Evolutionary conservation across 2,797 vertebrate genomes (phyloP).

Genomic region (Cacajao melanocephalus): DNA sequence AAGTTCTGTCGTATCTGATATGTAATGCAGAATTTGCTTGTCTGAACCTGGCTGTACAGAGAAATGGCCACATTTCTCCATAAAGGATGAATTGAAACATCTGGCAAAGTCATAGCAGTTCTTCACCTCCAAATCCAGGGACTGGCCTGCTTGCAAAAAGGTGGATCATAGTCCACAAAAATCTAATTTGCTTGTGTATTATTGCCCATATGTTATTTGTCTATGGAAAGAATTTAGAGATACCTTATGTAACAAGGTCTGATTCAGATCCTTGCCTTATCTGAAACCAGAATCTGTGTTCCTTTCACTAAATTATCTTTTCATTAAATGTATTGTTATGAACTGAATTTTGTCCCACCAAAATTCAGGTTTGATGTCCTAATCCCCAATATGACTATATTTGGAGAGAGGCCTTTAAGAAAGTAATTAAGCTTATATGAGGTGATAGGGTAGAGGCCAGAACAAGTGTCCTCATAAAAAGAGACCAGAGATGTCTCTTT

Average conservation of each 20-base stretch:
- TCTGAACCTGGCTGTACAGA: neutral
- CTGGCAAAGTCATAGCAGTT: neutral
- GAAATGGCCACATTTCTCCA: neutral
- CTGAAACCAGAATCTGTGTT: neutral
- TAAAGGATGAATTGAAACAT: neutral
- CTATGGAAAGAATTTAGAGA: neutral
- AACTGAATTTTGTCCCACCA: neutral
- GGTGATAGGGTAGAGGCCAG: neutral
- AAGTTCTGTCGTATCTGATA: neutral
- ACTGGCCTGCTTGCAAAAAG: neutral
- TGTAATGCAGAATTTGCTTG: neutral
- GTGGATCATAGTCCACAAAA: neutral
- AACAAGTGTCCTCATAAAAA: neutral
- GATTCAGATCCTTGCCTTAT: neutral
- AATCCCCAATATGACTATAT: neutral
- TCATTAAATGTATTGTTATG: neutral
- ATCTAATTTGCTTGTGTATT: neutral
- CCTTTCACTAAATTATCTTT: neutral
- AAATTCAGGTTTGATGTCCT: neutral
- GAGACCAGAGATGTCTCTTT: neutral
- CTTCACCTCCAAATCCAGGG: neutral
- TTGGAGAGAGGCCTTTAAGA: neutral
- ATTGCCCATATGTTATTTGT: neutral
- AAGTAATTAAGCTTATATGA: neutral
- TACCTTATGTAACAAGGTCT: neutral